A percentile compares a stretch with the other conserved stretches of the same genome.
These are phyloP conservation scores for Cerastis leucographa DNA, from an alignment of 2,888 invertebrate species.

Conservation along the genomic window DNA sequence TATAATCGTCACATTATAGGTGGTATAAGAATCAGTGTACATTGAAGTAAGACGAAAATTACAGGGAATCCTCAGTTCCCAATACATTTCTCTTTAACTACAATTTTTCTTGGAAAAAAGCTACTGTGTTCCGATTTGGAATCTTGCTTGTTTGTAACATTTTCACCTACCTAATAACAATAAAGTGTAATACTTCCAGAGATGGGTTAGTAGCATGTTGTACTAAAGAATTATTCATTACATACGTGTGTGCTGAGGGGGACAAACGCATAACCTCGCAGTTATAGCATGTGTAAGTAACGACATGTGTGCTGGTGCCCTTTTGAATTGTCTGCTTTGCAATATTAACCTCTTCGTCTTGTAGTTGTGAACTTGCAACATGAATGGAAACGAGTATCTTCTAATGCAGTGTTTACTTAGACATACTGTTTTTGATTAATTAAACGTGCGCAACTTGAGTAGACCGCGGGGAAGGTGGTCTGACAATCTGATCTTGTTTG, in stretches of 20 bases:
- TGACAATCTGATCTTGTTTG: no score
- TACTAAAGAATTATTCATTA: slow-evolving; percentile 60
- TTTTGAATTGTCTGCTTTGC: slow-evolving; percentile 44
- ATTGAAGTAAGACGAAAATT: not conserved
- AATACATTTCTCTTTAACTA: not conserved
- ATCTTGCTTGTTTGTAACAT: not conserved
- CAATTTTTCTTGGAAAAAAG: not conserved
- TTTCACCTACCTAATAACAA: slow-evolving; percentile 52
- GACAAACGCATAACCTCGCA: slow-evolving; percentile 31
- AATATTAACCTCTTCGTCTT: slow-evolving; percentile 30
- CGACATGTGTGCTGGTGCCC: slow-evolving; percentile 49
- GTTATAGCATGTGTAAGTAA: slow-evolving; percentile 48
- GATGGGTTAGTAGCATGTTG: slow-evolving; percentile 45
- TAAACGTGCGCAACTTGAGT: no score
- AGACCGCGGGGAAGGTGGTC: no score
- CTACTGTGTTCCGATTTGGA: not conserved
- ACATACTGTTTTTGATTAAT: not conserved
- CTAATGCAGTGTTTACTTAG: not conserved
- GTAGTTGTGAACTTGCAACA: slow-evolving; percentile 20
- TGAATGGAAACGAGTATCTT: not conserved
- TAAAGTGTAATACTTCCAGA: slow-evolving; percentile 47
- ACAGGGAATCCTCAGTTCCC: not conserved
- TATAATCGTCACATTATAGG: not conserved
- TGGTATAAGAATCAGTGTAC: not conserved
- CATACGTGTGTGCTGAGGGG: slow-evolving; percentile 37